Evolutionary conservation across 2,797 vertebrate species (phyloP).

Genomic region (Sternotherus odoratus): DNA sequence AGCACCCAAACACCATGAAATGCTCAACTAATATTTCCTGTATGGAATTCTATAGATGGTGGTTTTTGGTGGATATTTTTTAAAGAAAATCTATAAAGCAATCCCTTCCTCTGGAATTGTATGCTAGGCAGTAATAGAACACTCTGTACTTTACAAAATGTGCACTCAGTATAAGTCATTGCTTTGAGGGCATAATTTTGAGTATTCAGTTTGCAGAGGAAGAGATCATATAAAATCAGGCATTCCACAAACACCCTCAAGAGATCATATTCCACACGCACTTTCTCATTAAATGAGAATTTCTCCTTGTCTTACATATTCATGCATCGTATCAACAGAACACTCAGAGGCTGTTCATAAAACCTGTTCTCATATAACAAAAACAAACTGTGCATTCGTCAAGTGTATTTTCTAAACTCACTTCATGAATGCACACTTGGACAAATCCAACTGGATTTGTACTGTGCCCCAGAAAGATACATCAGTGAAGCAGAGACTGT

Average conservation of each 20-base stretch:
- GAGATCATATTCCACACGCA: accelerated
- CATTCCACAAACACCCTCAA: neutral
- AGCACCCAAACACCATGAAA: neutral
- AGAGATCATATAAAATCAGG: neutral
- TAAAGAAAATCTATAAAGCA: neutral
- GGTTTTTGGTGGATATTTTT: neutral
- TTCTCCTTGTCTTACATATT: neutral
- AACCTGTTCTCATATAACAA: neutral
- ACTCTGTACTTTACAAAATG: neutral
- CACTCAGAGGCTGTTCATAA: neutral
- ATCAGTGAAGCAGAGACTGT: neutral
- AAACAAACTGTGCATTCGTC: neutral
- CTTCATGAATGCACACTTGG: neutral
- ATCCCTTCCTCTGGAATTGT: neutral
- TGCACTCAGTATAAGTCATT: neutral
- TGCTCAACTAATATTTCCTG: neutral
- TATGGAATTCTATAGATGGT: accelerated
- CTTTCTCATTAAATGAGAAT: neutral
- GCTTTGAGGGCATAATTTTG: neutral
- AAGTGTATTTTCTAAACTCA: neutral
- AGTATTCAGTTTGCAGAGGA: neutral
- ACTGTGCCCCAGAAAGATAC: neutral
- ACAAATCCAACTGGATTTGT: neutral
- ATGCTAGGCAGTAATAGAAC: neutral
- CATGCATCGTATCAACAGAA: accelerated